Conservation (phyloP, 2,113 vertebrate species). For the Apistogramma diplotaenia region DNA sequence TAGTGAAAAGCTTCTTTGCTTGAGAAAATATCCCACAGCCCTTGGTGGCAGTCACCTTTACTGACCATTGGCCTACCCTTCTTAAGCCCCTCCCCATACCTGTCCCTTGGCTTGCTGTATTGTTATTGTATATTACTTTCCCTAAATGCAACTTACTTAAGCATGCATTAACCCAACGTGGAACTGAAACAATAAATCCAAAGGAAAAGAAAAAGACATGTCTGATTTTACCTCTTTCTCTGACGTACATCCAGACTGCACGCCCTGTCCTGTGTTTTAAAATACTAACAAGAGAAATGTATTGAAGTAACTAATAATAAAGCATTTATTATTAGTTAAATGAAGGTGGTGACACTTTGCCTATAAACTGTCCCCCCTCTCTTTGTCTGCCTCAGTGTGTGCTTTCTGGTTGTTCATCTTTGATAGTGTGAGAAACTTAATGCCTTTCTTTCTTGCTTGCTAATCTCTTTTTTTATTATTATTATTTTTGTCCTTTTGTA, state of each 20-base stretch:
- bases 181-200: slow-evolving; percentile 78
- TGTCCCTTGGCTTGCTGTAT: slow-evolving; percentile 83
- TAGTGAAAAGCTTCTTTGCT: slow-evolving; percentile 50
- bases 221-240: slow-evolving; percentile 79
- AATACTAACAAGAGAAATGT: slow-evolving; percentile 76
- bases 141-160: slow-evolving; percentile 99
- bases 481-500: slow-evolving; percentile 48
- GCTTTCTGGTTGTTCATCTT: slow-evolving; percentile 89
- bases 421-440: slow-evolving; percentile 82
- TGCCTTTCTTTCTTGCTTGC: slow-evolving; percentile 80
- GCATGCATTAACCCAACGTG: slow-evolving; percentile 88
- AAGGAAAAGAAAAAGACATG: slow-evolving; percentile 66
- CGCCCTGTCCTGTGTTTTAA: slow-evolving; percentile 79
- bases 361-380: slow-evolving; percentile 76
- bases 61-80: slow-evolving; percentile 47
- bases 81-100: slow-evolving; percentile 19
- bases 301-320: slow-evolving; percentile 74
- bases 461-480: slow-evolving; percentile 61
- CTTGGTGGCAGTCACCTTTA: slow-evolving; percentile 63
- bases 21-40: slow-evolving; percentile 67
- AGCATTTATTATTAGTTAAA: slow-evolving; percentile 80
- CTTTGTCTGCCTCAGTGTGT: slow-evolving; percentile 80
- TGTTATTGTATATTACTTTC: slow-evolving; percentile 89
- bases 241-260: slow-evolving; percentile 95
- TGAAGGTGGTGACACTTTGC: slow-evolving; percentile 73